Percentiles rank a stretch among this genome's conserved stretches.
Evolutionary conservation across 2,888 invertebrate genomes (phyloP).

Genomic region (Portevinia maculata): DNA sequence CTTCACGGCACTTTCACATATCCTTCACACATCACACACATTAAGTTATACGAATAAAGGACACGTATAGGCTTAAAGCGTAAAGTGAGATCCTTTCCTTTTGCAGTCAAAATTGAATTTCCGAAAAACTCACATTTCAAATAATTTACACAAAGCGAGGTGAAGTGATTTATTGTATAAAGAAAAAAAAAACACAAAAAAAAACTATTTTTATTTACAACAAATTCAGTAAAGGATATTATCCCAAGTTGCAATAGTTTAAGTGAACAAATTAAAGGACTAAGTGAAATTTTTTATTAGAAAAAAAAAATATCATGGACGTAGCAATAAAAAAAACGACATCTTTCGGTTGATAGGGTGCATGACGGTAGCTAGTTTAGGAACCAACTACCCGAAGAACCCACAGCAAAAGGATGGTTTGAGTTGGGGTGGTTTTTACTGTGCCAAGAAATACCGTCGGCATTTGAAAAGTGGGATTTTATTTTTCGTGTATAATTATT

Average conservation of each 20-base stretch:
- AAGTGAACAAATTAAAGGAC: not conserved
- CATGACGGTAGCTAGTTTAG: conserved; percentile 9
- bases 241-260: not conserved
- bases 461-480: conserved; percentile 3
- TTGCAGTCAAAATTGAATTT: conserved; percentile 69
- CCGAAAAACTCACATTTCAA: conserved; percentile 69
- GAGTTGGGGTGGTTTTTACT: conserved; percentile 1
- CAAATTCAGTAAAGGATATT: not conserved
- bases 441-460: conserved; percentile 36
- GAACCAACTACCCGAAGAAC: too few species aligned
- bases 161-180: conserved; percentile 40
- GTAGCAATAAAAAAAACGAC: too few species aligned
- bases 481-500: not conserved
- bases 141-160: conserved; percentile 43
- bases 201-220: not conserved
- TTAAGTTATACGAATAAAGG: conserved; percentile 48
- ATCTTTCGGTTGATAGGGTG: conserved; percentile 57
- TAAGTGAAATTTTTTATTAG: too few species aligned
- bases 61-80: conserved; percentile 60
- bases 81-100: conserved; percentile 59
- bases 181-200: not conserved
- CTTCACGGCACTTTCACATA: conserved; percentile 4
- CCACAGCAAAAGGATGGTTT: conserved; percentile 1
- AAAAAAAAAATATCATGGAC: too few species aligned
- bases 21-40: conserved; percentile 50